A percentile compares a stretch with the other conserved stretches of the same genome.
phyloP scores from a whole-genome alignment of 2,113 vertebrate species.

The Nerophis ophidion region DNA sequence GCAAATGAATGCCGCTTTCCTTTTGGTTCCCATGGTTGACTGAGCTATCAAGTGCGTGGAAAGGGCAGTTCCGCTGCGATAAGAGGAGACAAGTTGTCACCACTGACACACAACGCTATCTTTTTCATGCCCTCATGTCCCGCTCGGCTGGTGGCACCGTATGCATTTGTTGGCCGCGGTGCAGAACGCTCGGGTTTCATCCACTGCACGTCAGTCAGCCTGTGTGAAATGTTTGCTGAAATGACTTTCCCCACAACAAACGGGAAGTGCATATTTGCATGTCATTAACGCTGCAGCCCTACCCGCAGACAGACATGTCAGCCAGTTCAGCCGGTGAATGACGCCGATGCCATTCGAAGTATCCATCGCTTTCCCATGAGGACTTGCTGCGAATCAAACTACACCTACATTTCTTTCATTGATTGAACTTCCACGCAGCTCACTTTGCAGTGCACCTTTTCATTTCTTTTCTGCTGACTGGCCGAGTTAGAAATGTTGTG shows the following conservation, averaged over 20 bases:
- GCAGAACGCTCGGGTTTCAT: slow-evolving; percentile 34
- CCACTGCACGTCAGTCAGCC: slow-evolving; percentile 8
- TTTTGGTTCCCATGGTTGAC: slow-evolving; percentile 16
- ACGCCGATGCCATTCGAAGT: slow-evolving; percentile 5
- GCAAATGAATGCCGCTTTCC: background rate
- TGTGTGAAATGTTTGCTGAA: slow-evolving; percentile 10
- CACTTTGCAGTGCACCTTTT: too few species aligned
- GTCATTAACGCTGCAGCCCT: slow-evolving; percentile 11
- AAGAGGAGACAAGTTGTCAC: slow-evolving; percentile 20
- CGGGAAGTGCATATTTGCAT: slow-evolving; percentile 33
- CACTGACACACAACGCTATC: slow-evolving; percentile 10
- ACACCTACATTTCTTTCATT: too few species aligned
- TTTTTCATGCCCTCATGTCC: slow-evolving; percentile 40
- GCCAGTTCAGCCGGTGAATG: slow-evolving; percentile 35
- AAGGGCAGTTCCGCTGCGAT: slow-evolving; percentile 34
- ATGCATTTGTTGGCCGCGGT: slow-evolving; percentile 31
- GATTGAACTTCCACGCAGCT: too few species aligned
- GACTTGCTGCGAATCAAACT: slow-evolving; percentile 5
- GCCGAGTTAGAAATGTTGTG: too few species aligned
- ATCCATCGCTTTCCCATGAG: slow-evolving; percentile 27
- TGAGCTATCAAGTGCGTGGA: slow-evolving; percentile 31
- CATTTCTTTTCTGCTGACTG: too few species aligned
- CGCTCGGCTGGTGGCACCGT: slow-evolving; percentile 31
- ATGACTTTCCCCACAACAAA: slow-evolving; percentile 26
- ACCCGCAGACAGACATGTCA: slow-evolving; percentile 14